Conservation (phyloP, 2,888 invertebrate genomes). For the Synergus umbraculus region DNA sequence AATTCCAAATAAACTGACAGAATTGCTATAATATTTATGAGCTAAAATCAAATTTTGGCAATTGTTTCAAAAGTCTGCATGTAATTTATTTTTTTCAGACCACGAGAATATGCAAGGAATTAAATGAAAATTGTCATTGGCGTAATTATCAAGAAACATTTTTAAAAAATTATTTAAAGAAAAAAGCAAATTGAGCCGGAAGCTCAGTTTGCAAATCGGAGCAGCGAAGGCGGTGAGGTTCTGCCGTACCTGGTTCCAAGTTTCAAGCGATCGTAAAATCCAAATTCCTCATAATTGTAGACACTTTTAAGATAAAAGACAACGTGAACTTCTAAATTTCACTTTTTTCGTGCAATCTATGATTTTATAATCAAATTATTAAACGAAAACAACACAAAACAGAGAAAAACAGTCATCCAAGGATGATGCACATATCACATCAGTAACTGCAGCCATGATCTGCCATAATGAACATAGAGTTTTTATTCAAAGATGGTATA, state of each 20-base stretch:
- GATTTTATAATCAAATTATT: constrained; percentile 35
- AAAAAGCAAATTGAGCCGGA: constrained; percentile 26
- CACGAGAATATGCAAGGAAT: background rate
- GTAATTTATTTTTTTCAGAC: background rate
- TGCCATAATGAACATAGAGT: no score
- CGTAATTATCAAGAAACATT: background rate
- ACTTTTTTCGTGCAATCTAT: background rate
- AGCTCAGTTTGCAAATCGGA: constrained; percentile 26
- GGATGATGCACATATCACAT: constrained; percentile 23
- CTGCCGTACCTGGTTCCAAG: constrained; percentile 22
- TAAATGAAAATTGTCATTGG: background rate
- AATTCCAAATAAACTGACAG: background rate
- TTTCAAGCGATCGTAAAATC: constrained; percentile 20
- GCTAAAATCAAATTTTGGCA: background rate
- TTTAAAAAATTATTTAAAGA: background rate
- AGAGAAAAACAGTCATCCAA: constrained; percentile 5
- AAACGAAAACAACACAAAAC: constrained; percentile 26
- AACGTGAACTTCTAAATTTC: background rate
- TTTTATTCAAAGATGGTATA: no score
- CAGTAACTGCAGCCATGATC: background rate
- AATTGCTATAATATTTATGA: background rate
- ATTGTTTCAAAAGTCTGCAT: constrained; percentile 1
- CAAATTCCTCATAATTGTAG: constrained; percentile 3
- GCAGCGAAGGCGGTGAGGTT: constrained; percentile 30
- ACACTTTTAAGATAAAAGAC: background rate